Evolutionary conservation across 2,888 invertebrate species (phyloP), one percentile per base, ranked within the genome.

Genomic region (Coelopa pilipes): DNA sequence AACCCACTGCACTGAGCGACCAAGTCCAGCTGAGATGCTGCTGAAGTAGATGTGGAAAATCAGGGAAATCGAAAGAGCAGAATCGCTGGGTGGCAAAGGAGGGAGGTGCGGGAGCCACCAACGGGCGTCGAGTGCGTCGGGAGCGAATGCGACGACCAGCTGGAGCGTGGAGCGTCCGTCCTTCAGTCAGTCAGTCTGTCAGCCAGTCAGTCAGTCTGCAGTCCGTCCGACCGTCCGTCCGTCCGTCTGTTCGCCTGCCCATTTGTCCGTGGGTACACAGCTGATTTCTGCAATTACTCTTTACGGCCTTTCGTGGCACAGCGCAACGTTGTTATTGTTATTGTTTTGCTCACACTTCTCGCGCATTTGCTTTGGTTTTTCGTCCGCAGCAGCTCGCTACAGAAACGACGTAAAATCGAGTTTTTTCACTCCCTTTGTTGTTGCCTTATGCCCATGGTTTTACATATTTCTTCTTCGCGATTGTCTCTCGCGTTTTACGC

Each of bases 211-310:
- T n/a, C 62, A 60, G 1, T 49, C 11, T 46, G n/a, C 2, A 19
- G 13, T 46, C 62, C 67, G n/a, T 72, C 70, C 50, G 53, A 55
- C 11, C 49, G 50, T 60, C 24, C 49, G 45, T 74, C 49, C 34
- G 55, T 34, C 62, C 62, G 10, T 9, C 62, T 34, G 15, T 34
- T 1, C 62, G 45, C 13, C n/a, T 34, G 67, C 75, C 75, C 74
- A 74, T 76, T 70, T 76, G 66, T 79, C 81, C 82, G 77, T 80
- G 78, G 83, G 85, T 86, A 86, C 84, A 86, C 86, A 86, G 86
- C 86, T 86, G 86, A 86, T 86, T 85, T 84, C 84, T 84, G 84
- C 82, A 82, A 84, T 82, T 84, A 82, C 83, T 81, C 75, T 78
- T 76, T 74, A 80, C 80, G 82, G 80, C 80, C 81, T 80, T 81